Conservation (phyloP, 2,888 invertebrate genomes). For the Drosophila fungiperda region DNA sequence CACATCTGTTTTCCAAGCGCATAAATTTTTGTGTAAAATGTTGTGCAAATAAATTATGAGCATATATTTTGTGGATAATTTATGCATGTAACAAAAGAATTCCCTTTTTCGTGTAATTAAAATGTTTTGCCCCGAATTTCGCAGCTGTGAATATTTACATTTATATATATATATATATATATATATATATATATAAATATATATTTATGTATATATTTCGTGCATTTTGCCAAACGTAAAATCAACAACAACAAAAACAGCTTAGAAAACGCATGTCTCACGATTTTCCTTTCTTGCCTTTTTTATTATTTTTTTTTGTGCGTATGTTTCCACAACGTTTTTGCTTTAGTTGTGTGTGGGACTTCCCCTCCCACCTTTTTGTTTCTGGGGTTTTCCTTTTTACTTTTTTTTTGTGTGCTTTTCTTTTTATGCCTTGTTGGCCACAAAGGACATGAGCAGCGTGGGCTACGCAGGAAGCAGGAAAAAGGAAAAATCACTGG, state of each 20-base stretch:
- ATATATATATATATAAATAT: not conserved
- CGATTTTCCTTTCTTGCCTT: constrained; percentile 13
- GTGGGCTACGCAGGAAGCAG: constrained; percentile 54
- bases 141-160: constrained; percentile 47
- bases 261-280: constrained; percentile 25
- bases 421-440: constrained; percentile 41
- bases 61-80: constrained; percentile 48
- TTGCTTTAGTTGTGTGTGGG: constrained; percentile 16
- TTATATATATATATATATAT: not conserved
- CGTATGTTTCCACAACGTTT: constrained; percentile 25
- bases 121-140: constrained; percentile 28
- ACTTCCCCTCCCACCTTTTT: not conserved
- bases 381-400: constrained; percentile 5
- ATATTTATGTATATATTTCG: constrained; percentile 16
- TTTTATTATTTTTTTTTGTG: constrained; percentile 2
- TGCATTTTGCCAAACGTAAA: constrained; percentile 33
- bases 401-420: constrained; percentile 7
- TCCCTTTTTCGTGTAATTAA: constrained; percentile 46
- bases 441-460: constrained; percentile 38
- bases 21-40: constrained; percentile 49
- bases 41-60: constrained; percentile 60
- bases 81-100: constrained; percentile 49
- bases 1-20: constrained; percentile 44
- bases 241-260: constrained; percentile 42
- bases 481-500: constrained; percentile 79